Conservation (phyloP, 1,140 invertebrate genomes). For the Trypoxylus dichotomus region DNA sequence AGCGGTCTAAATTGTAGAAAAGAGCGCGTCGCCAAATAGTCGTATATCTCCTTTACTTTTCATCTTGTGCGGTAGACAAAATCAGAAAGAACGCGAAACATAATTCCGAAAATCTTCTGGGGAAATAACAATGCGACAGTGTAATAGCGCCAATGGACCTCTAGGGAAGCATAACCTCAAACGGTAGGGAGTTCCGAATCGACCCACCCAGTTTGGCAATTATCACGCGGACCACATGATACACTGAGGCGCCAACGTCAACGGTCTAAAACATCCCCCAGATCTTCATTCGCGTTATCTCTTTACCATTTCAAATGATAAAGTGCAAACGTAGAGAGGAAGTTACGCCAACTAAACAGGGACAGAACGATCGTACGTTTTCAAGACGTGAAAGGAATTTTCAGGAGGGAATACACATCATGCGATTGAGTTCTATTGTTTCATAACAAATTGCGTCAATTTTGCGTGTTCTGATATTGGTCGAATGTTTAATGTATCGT, state of each 20-base stretch:
- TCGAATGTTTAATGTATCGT: not conserved
- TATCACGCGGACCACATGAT: conserved; percentile 43
- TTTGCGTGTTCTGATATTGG: not conserved
- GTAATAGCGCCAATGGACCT: conserved; percentile 50
- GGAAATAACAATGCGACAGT: conserved; percentile 45
- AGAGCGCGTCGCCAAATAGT: too few species aligned
- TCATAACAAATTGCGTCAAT: conserved; percentile 27
- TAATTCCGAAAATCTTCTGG: conserved; percentile 22
- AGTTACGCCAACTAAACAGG: not conserved
- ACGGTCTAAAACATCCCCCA: conserved; percentile 19
- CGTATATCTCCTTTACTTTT: too few species aligned
- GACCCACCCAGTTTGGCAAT: conserved; percentile 41
- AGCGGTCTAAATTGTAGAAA: too few species aligned
- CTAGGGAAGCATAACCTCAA: conserved; percentile 49
- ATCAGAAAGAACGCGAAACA: not conserved
- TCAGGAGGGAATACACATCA: not conserved
- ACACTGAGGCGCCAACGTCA: conserved; percentile 36
- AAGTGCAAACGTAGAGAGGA: not conserved
- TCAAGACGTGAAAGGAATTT: not conserved
- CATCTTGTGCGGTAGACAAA: too few species aligned
- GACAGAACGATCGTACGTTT: not conserved
- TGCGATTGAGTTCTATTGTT: conserved; percentile 16
- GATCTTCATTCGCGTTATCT: conserved; percentile 15
- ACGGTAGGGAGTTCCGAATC: conserved; percentile 43
- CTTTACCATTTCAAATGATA: not conserved